These are phyloP conservation scores for Monomorium pharaonis DNA, from an alignment of 1,140 invertebrate species.

Conservation along the genomic window DNA sequence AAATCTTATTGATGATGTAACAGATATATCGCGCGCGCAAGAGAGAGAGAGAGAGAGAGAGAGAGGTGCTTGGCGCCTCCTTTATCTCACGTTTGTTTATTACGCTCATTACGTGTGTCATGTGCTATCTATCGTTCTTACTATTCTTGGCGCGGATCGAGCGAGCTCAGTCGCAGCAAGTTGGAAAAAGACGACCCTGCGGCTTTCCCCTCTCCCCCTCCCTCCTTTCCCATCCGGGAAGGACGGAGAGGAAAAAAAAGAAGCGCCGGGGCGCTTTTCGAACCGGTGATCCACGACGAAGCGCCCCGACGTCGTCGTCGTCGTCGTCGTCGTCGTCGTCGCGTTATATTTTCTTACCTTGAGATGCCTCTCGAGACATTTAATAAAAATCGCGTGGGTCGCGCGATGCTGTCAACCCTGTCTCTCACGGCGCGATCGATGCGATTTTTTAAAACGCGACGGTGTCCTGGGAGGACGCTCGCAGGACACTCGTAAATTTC, in stretches of 20 bases:
- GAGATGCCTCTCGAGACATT: background rate
- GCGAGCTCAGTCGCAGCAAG: background rate
- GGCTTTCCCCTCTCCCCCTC: no score
- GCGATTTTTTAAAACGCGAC: background rate
- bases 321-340: no score
- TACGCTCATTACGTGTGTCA: constrained; percentile 64
- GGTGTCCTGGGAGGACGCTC: background rate
- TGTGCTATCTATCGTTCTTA: constrained; percentile 47
- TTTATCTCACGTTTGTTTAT: constrained; percentile 59
- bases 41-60: background rate
- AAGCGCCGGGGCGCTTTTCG: background rate
- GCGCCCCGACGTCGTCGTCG: background rate
- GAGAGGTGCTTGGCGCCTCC: constrained; percentile 34
- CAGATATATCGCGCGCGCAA: background rate
- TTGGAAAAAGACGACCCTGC: constrained; percentile 33
- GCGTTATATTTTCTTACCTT: background rate
- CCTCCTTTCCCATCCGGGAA: no score
- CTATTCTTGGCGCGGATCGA: constrained; percentile 70
- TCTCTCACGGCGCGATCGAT: background rate
- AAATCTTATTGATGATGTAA: constrained; percentile 16
- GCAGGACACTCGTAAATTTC: background rate
- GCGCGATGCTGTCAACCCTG: background rate
- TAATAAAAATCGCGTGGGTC: constrained; percentile 3
- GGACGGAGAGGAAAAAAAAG: background rate
- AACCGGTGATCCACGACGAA: constrained; percentile 19